These are phyloP conservation scores for Saccopteryx bilineata DNA, from an alignment of 2,113 vertebrate species.

Conservation along the genomic window DNA sequence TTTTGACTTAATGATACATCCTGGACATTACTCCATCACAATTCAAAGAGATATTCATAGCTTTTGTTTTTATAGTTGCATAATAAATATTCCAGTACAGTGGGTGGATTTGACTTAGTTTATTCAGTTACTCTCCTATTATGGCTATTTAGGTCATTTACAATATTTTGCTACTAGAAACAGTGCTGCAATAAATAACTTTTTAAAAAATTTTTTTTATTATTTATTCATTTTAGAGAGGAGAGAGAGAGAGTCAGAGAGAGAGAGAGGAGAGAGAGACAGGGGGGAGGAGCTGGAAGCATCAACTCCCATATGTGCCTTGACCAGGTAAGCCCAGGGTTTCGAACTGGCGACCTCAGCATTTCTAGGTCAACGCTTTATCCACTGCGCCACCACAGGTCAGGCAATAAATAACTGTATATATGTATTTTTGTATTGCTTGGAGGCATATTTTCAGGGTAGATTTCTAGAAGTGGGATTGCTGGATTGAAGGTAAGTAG, in stretches of 20 bases:
- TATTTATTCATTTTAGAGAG: too few species aligned
- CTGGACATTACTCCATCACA: not conserved
- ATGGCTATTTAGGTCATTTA: not conserved
- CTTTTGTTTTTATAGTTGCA: not conserved
- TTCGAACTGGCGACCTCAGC: too few species aligned
- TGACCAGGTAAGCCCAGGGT: too few species aligned
- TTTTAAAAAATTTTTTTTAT: too few species aligned
- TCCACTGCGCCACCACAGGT: too few species aligned
- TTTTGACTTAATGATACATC: not conserved
- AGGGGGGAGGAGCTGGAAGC: too few species aligned
- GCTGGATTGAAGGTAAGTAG: not conserved
- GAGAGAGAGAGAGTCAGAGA: too few species aligned
- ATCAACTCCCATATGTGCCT: too few species aligned
- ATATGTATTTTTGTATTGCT: not conserved
- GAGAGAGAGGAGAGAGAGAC: too few species aligned
- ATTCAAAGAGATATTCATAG: not conserved
- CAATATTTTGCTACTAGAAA: not conserved
- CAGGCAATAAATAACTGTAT: not conserved
- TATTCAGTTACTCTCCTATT: not conserved
- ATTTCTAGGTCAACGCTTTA: too few species aligned
- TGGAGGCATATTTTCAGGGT: not conserved
- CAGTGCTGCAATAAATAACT: not conserved
- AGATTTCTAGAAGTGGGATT: not conserved
- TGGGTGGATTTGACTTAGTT: not conserved
- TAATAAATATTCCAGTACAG: not conserved